Percentiles rank a stretch among this genome's conserved stretches.
Conservation (phyloP, 2,888 invertebrate genomes). For the Phengaris alcon region DNA sequence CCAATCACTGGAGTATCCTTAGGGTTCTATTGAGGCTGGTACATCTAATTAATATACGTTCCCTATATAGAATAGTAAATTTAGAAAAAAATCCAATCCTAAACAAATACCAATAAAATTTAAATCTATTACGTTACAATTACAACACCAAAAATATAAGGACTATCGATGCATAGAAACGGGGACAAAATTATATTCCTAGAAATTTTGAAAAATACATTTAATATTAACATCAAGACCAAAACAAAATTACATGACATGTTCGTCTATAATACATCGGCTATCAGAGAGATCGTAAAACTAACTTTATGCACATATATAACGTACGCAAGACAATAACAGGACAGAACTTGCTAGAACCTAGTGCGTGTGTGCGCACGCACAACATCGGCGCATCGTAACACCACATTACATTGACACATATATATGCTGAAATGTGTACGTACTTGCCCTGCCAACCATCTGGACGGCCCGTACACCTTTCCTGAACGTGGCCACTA, state of each 20-base stretch:
- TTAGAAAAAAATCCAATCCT: slow-evolving; percentile 60
- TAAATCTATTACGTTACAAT: slow-evolving; percentile 68
- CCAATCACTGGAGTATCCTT: slow-evolving; percentile 64
- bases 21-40: slow-evolving; percentile 71
- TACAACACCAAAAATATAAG: slow-evolving; percentile 76
- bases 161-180: slow-evolving; percentile 73
- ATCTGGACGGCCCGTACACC: slow-evolving; percentile 99
- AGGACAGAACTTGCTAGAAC: slow-evolving; percentile 73
- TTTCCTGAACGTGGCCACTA: slow-evolving; percentile 99
- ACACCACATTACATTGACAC: slow-evolving; percentile 75
- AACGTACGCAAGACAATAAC: slow-evolving; percentile 75
- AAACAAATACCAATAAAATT: slow-evolving; percentile 58
- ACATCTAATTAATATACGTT: slow-evolving; percentile 67
- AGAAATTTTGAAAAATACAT: slow-evolving; percentile 51
- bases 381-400: slow-evolving; percentile 49
- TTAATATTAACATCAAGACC: slow-evolving; percentile 70
- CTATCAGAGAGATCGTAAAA: slow-evolving; percentile 76
- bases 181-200: slow-evolving; percentile 67
- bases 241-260: slow-evolving; percentile 73
- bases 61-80: slow-evolving; percentile 64
- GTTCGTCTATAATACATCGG: slow-evolving; percentile 66
- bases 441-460: slow-evolving; percentile 99
- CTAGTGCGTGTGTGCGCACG: slow-evolving; percentile 48
- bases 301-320: slow-evolving; percentile 78
- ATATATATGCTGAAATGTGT: slow-evolving; percentile 67